Evolutionary conservation across 2,888 invertebrate species (phyloP).

Genomic region (Stratiomys singularior): DNA sequence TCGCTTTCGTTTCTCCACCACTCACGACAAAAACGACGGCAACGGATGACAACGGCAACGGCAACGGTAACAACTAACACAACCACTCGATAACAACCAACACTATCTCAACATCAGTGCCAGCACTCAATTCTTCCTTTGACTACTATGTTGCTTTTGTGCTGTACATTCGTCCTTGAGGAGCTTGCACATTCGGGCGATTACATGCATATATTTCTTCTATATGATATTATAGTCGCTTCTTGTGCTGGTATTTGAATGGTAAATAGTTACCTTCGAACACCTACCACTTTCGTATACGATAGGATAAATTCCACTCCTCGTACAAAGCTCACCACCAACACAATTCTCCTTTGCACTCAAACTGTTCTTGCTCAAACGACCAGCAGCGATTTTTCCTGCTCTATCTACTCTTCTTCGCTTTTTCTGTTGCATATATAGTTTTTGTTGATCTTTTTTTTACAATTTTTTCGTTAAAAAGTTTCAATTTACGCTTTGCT

Average conservation of each 20-base stretch:
- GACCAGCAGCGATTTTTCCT: neutral
- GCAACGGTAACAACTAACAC: slow-evolving; percentile 7
- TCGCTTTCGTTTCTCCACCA: slow-evolving; percentile 17
- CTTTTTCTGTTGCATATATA: slow-evolving; percentile 31
- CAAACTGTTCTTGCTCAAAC: slow-evolving; percentile 10
- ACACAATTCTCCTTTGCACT: slow-evolving; percentile 25
- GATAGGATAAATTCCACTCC: neutral
- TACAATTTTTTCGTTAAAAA: neutral
- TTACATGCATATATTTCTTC: slow-evolving; percentile 12
- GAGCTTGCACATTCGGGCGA: slow-evolving; percentile 7
- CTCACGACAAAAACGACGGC: neutral
- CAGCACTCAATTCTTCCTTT: slow-evolving; percentile 26
- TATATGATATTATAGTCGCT: neutral
- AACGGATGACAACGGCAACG: neutral
- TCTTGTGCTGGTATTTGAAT: neutral
- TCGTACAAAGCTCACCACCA: slow-evolving; percentile 1
- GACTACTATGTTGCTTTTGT: slow-evolving; percentile 22
- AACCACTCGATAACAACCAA: slow-evolving; percentile 6
- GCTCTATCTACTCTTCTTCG: slow-evolving; percentile 15
- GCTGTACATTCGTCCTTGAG: slow-evolving; percentile 38
- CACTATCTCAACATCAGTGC: neutral
- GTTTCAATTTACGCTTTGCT: slow-evolving; percentile 23
- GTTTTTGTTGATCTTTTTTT: slow-evolving; percentile 1
- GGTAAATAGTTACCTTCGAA: slow-evolving; percentile 12
- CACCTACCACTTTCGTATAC: neutral